Base-by-base conservation (phyloP, 2,888 invertebrate species). In the Herminia tarsipennalis region DNA sequence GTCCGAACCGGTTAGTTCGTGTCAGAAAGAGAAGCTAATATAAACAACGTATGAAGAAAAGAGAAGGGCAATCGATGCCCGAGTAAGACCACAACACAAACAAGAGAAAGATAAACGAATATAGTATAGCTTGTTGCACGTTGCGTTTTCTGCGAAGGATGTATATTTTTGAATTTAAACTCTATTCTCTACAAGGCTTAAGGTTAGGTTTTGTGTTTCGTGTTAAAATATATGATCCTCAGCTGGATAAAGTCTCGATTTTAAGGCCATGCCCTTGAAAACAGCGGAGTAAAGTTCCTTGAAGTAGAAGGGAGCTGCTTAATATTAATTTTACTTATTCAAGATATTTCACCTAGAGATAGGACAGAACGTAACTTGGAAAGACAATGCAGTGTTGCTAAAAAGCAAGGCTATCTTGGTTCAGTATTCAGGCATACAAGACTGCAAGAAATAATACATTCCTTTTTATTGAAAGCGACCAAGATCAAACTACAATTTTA, bases 61-160 rank as follows among this genome's bases (percentile, higher is more conserved):
- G 76, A 66, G 81, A 79, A 37, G 44, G 53, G 49, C 25, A 50
- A 69, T 59, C 43, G 50, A 56, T 59, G 65, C 63, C 56, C 66
- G 70, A 80, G 75, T 76, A 75, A 71, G 79, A 80, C 72, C 74
- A 74, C 76, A 81, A 78, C 74, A 81, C 70, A 82, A 82, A 81
- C 78, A 81, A 66, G 68, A 56, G 49, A 72, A 71, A 68, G 69
- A 67, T 67, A 67, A 65, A 60, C 36, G 49, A 47, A 73, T 70
- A 62, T 66, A 63, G 70, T 67, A 66, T 67, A 71, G 70, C 57
- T 61, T 43, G 70, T 68, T 76, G 74, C 73, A 70, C 67, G 73
- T 70, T 70, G 66, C 64, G 64, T 66, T 66, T 73, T 74, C 66
- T 73, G 71, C 66, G 62, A 64, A 65, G 50, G 27, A 32, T 4